phyloP scores from a whole-genome alignment of 2,888 invertebrate genomes.

The Aethes cnicana region DNA sequence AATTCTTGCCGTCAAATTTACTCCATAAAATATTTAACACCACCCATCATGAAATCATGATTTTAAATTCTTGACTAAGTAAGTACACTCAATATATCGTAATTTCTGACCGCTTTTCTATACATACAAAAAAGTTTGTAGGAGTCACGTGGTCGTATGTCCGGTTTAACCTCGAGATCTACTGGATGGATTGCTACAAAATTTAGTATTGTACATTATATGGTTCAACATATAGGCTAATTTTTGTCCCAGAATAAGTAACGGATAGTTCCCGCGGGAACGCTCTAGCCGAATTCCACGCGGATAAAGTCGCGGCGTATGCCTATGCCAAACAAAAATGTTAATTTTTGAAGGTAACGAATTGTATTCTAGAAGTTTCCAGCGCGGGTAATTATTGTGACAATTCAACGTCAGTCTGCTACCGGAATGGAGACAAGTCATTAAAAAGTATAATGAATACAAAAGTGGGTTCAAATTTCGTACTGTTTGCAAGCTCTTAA shows the following conservation, averaged over 20 bases:
- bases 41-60: slow-evolving; percentile 42
- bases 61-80: slow-evolving; percentile 34
- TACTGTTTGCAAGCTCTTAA: slow-evolving; percentile 25
- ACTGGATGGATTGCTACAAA: too few relatives aligned
- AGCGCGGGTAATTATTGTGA: slow-evolving; percentile 17
- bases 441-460: slow-evolving; percentile 25
- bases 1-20: slow-evolving; percentile 49
- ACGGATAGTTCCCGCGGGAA: too few relatives aligned
- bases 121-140: neutral
- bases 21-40: slow-evolving; percentile 55
- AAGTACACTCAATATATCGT: slow-evolving; percentile 17
- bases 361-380: slow-evolving; percentile 24
- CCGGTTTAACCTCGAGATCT: too few relatives aligned
- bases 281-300: slow-evolving; percentile 2
- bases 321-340: too few relatives aligned
- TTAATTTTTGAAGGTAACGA: too few relatives aligned
- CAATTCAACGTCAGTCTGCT: slow-evolving; percentile 2
- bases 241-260: too few relatives aligned
- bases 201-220: too few relatives aligned
- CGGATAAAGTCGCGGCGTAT: slow-evolving; percentile 6
- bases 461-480: slow-evolving; percentile 15
- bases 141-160: neutral
- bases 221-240: too few relatives aligned
- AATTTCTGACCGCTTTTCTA: slow-evolving; percentile 4
- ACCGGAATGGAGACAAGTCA: slow-evolving; percentile 21